Evolutionary conservation across 2,113 vertebrate species (phyloP).

Genomic region (Xenopus borealis): DNA sequence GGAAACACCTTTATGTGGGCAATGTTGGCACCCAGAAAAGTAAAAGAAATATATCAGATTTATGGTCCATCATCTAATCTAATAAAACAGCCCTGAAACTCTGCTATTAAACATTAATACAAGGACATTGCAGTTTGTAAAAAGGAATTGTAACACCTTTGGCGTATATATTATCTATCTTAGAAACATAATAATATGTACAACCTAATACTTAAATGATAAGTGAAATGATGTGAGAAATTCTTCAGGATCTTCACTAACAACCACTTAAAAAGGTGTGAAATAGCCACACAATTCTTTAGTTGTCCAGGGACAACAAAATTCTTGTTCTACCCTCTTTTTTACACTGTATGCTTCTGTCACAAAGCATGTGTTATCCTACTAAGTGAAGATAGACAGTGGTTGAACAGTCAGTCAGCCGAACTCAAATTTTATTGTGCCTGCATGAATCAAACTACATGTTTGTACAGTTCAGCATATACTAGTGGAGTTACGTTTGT

Average conservation of each 20-base stretch:
- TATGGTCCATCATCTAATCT: conserved; percentile 2
- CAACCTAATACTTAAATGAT: not conserved
- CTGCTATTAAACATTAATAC: not conserved
- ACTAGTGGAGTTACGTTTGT: not conserved
- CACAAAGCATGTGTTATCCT: conserved; percentile 24
- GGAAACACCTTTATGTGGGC: conserved; percentile 6
- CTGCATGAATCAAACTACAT: not conserved
- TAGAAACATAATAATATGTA: not conserved
- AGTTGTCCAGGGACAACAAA: conserved; percentile 35
- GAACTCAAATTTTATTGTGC: not conserved
- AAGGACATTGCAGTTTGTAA: not conserved
- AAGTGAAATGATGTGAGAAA: not conserved
- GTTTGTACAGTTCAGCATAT: not conserved
- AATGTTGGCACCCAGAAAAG: not conserved
- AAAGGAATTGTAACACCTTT: not conserved
- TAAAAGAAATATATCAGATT: conserved; percentile 15
- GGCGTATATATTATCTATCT: not conserved
- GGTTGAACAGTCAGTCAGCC: conserved; percentile 1
- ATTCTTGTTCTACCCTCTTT: conserved; percentile 13
- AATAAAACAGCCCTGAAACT: conserved; percentile 3
- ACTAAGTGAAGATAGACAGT: conserved; percentile 20
- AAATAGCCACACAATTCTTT: conserved; percentile 18
- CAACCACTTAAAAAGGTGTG: conserved; percentile 36
- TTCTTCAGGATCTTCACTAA: conserved; percentile 17
- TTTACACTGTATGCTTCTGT: conserved; percentile 29